phyloP scores from a whole-genome alignment of 2,888 invertebrate genomes.

The Diaprepes abbreviatus region DNA sequence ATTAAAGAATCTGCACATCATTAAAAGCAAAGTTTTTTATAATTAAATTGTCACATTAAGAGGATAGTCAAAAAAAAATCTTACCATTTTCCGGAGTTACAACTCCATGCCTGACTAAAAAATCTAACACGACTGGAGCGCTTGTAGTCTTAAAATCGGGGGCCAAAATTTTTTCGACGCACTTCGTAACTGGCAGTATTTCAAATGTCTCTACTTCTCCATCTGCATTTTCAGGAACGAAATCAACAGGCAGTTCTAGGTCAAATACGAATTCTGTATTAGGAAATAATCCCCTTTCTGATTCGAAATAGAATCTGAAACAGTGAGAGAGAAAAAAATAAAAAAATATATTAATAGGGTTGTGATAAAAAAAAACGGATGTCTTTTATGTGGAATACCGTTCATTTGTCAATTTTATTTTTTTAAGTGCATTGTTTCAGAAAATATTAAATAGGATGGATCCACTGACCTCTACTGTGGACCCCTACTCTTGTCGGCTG shows the following conservation, averaged over 20 bases:
- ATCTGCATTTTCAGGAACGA: slow-evolving; percentile 92
- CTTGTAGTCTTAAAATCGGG: slow-evolving; percentile 95
- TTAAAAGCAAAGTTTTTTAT: too few relatives aligned
- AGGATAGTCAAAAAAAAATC: too few relatives aligned
- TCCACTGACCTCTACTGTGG: too few relatives aligned
- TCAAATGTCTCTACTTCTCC: slow-evolving; percentile 95
- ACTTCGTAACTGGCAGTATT: slow-evolving; percentile 85
- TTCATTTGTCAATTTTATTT: too few relatives aligned
- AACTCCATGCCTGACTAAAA: slow-evolving; percentile 90
- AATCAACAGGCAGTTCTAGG: slow-evolving; percentile 90
- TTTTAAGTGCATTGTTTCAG: too few relatives aligned
- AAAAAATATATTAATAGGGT: too few relatives aligned
- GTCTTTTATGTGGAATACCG: too few relatives aligned
- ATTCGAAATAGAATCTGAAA: slow-evolving; percentile 88
- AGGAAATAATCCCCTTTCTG: slow-evolving; percentile 92
- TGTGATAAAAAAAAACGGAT: too few relatives aligned
- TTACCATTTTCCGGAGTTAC: slow-evolving; percentile 91
- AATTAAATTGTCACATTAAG: too few relatives aligned
- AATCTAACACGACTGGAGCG: slow-evolving; percentile 91
- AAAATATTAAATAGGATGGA: too few relatives aligned
- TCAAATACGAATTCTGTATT: slow-evolving; percentile 96
- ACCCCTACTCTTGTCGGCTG: too few relatives aligned
- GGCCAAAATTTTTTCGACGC: slow-evolving; percentile 83
- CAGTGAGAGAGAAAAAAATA: slow-evolving; percentile 2
- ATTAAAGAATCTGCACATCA: too few relatives aligned